A percentile compares a stretch with the other conserved stretches of the same genome.
Evolutionary conservation across 2,888 invertebrate species (phyloP).

Genomic region (Tribolium freemani): DNA sequence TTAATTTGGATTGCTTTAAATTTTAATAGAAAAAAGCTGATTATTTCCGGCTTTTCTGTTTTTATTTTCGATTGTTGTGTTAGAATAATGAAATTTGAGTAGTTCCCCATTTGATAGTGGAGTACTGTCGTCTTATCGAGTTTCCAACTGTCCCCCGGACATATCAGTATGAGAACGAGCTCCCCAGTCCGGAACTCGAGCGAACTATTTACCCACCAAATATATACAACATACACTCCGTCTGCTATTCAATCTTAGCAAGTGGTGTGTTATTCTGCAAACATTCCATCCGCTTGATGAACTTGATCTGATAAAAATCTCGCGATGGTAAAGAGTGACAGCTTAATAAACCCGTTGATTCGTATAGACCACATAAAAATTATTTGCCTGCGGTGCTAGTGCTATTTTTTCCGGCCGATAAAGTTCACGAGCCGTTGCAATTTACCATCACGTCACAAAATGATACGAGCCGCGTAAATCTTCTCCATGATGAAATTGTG

Average conservation of each 20-base stretch:
- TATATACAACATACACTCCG: background rate
- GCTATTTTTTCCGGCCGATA: background rate
- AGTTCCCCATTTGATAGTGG: background rate
- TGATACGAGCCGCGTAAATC: slow-evolving; percentile 15
- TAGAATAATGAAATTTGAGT: background rate
- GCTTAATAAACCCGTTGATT: no score
- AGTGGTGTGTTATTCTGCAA: background rate
- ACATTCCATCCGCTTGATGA: background rate
- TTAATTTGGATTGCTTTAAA: background rate
- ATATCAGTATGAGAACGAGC: background rate
- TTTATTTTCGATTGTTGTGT: background rate
- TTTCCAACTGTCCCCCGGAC: background rate
- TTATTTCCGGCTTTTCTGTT: background rate
- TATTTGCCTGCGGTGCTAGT: slow-evolving; percentile 21
- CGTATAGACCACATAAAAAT: slow-evolving; percentile 3
- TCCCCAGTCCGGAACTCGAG: background rate
- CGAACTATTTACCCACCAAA: background rate
- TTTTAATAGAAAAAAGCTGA: background rate
- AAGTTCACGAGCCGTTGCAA: no score
- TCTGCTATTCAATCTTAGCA: background rate
- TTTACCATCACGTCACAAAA: background rate
- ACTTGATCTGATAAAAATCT: background rate
- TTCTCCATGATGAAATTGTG: slow-evolving; percentile 41
- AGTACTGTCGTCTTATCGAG: background rate
- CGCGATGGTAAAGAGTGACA: background rate